Evolutionary conservation across 1,140 invertebrate genomes (phyloP), one percentile per base, ranked within the genome.

Genomic region (Sesamia nonagrioides): DNA sequence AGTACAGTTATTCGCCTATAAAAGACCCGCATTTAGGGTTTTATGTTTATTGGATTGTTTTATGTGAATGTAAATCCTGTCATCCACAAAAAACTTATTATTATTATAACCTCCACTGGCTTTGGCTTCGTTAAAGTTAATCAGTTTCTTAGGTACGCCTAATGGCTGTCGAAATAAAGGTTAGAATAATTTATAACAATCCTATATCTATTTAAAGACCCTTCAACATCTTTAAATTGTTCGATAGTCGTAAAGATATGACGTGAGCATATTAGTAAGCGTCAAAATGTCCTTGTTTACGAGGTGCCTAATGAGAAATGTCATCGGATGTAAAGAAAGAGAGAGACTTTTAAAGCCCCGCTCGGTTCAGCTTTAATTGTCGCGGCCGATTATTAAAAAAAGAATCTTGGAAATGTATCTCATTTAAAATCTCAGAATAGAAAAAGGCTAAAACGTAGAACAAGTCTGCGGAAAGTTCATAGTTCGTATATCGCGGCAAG

Each of bases 301-400:
- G 90, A 90, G 82, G 79, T 78, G 80, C 80, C 88, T 94, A 94
- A 94, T 93, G 89, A 93, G 91, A 90, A 91, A 90, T 92, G 87
- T 86, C 87, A 89, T 88, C 83, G 83, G 79, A 73, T 80, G 78
- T 72, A 74, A 82, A 13, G 54, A 84, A 27, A 27, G 81, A 86
- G 82, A 84, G 90, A 90, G 89, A 89, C 91, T 91, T 88, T 88
- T 86, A 88, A 90, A 87, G 84, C 83, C 75, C 82, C 83, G 85
- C 85, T 69, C 2, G 37, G 35, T 17, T 21, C 6, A 56, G 69
- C 52, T 42, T 69, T 45, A 6, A 6, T 71, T 37, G 15, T 71
- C 6, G 6, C 66, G 40, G 17, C 48, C 54, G 48, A 33, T 17
- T 35, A 0, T 54, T 15, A 13, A 52, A 18, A 27, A 74, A 60